Base-by-base conservation (phyloP, 2,888 invertebrate species). In the Sclerodermus sp. region DNA sequence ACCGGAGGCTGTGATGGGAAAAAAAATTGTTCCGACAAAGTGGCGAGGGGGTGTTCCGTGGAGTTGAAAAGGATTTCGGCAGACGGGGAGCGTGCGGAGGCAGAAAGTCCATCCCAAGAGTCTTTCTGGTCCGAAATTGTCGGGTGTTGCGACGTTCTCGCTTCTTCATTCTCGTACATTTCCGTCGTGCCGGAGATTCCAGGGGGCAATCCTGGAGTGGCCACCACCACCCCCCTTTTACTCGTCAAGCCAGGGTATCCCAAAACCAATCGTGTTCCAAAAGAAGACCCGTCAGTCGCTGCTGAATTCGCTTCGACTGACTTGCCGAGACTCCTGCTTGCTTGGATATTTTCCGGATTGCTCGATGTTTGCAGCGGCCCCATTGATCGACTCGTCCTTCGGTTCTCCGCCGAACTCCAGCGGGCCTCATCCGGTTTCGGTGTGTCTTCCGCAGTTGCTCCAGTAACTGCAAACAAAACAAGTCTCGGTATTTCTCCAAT, bases 381-480 rank as follows among this genome's bases (percentile, higher is more conserved):
- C 23, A 57, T 50, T 36, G 59, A 50, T 49, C 56, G 47, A 41
- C 53, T 54, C 49, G 52, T 58, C 43, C 54, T 67, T 36, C 59
- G 60, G 23, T 23, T 23, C 3, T 41, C 50, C 42, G 41, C 52
- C 60, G 51, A 55, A 46, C 40, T 54, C 67, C 62, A 59, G 42
- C 51, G 51, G 43, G 66, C 52, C 34, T 58, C 55, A 48, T 54
- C 51, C 31, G 59, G 45, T 47, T 58, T 61, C 41, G 64, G 49
- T 38, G 59, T 57, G 55, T 57, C 52, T 43, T 64, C 65, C 58
- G 60, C 58, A 43, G 67, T 65, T 51, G 65, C 56, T 62, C 68
- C 67, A 62, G 66, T 62, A 57, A 68, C 73, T 74, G 60, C 17
- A 74, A 71, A 23, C 8, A 23, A 23, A 23, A 23, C 23, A 23